Base-by-base conservation (phyloP, 2,113 vertebrate genomes). In the Lasiurus borealis region DNA sequence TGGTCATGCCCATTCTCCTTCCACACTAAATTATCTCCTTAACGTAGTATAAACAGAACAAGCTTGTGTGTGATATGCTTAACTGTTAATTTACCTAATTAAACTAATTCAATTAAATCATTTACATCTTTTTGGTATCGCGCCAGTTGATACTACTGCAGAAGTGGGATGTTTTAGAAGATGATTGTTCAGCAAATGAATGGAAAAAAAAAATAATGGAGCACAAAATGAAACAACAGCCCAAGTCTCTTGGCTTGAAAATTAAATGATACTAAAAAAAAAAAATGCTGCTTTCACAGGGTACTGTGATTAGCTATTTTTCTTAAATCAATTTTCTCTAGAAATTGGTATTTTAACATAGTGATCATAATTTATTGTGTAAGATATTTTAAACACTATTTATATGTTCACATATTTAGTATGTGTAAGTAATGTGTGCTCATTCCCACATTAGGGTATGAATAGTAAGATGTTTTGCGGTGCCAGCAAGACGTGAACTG, bases 61-160 rank as follows among this genome's bases (percentile, higher is more conserved):
- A 83, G 93, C 95, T 94, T 96, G 93, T 85, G 73, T 95, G 86
- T 80, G 93, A 91, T 85, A 68, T 21, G 86, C 93, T 97, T 95
- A 97, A 98, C 94, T 92, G 54, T 95, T 96, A 96, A 96, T 96
- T 97, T 96, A 96, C 88, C 95, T 97, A 97, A 98, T 93, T 94
- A 97, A 98, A 97, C 92, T 95, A 97, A 98, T 97, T 97, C 96
- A 97, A 95, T 97, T 98, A 98, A 97, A 91, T 91, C 91, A 92
- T 57, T 89, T 96, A 94, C 97, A 97, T 93, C 83, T 97, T 97
- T 90, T 90, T 97, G 89, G 94, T 91, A 3, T 36, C 85, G 90
- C 8, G 92, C 84, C 97, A 91, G 85, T 97, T 96, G 95, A 95
- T 96, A 97, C 54, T 68, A 78, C 73, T 0, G 68, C 62, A 87